These are phyloP conservation scores for Nomada ruficornis DNA, from an alignment of 2,888 invertebrate species.

Conservation along the genomic window DNA sequence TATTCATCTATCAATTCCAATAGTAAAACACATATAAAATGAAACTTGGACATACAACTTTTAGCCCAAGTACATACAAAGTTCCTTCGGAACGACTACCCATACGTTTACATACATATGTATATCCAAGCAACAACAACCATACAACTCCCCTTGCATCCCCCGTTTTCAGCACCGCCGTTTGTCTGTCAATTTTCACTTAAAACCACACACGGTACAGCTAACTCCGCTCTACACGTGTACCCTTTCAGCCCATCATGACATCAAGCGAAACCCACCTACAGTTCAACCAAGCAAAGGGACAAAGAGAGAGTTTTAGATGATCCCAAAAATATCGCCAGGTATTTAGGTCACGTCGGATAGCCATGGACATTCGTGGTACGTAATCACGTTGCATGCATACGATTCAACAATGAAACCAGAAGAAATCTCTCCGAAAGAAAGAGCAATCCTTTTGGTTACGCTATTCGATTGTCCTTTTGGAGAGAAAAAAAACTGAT, in stretches of 20 bases:
- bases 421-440: slow-evolving; percentile 36
- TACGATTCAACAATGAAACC: slow-evolving; percentile 53
- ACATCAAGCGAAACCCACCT: neutral
- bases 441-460: slow-evolving; percentile 72
- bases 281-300: neutral
- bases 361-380: slow-evolving; percentile 1
- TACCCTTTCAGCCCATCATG: neutral
- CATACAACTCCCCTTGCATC: too few species aligned
- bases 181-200: slow-evolving; percentile 13
- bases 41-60: too few species aligned
- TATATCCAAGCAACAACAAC: too few species aligned
- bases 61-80: too few species aligned
- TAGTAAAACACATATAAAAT: too few species aligned
- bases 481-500: slow-evolving; percentile 48
- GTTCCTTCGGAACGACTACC: too few species aligned
- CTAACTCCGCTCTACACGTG: neutral
- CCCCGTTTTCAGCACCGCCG: neutral
- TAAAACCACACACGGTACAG: neutral
- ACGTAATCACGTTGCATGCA: slow-evolving; percentile 23
- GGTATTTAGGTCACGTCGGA: slow-evolving; percentile 38
- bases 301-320: slow-evolving; percentile 1
- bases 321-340: slow-evolving; percentile 27
- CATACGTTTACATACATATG: too few species aligned
- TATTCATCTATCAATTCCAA: too few species aligned
- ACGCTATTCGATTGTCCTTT: slow-evolving; percentile 70